A percentile compares a stretch with the other conserved stretches of the same genome.
These are phyloP conservation scores for Pilophorus perplexus DNA, from an alignment of 2,888 invertebrate genomes.

Conservation along the genomic window DNA sequence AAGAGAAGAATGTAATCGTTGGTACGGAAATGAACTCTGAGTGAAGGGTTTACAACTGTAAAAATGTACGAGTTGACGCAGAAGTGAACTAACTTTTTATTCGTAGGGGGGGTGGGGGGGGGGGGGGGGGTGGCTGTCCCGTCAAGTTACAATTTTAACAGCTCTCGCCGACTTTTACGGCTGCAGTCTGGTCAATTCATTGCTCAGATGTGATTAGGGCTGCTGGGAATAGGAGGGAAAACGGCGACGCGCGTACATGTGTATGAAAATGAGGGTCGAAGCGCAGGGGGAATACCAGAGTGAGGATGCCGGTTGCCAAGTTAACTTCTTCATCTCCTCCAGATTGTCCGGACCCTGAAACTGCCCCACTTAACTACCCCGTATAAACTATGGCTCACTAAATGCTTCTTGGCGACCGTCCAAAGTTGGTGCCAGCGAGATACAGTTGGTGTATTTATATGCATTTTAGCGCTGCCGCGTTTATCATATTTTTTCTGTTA, in stretches of 20 bases:
- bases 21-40: no score
- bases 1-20: no score
- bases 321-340: not conserved
- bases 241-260: not conserved
- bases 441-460: slow-evolving; percentile 2
- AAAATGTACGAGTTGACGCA: no score
- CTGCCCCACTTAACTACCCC: slow-evolving; percentile 11
- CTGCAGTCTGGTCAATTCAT: not conserved
- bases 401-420: slow-evolving; percentile 5
- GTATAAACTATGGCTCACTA: slow-evolving; percentile 10
- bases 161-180: not conserved
- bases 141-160: no score
- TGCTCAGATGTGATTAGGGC: not conserved
- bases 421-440: not conserved
- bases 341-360: slow-evolving; percentile 4
- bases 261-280: not conserved
- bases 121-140: no score
- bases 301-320: not conserved
- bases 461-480: not conserved
- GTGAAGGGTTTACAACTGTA: no score
- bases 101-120: no score
- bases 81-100: no score
- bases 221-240: not conserved
- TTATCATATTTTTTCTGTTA: not conserved
- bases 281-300: not conserved